phyloP scores from a whole-genome alignment of 2,888 invertebrate species.

The Hirtodrosophila alboralis region DNA sequence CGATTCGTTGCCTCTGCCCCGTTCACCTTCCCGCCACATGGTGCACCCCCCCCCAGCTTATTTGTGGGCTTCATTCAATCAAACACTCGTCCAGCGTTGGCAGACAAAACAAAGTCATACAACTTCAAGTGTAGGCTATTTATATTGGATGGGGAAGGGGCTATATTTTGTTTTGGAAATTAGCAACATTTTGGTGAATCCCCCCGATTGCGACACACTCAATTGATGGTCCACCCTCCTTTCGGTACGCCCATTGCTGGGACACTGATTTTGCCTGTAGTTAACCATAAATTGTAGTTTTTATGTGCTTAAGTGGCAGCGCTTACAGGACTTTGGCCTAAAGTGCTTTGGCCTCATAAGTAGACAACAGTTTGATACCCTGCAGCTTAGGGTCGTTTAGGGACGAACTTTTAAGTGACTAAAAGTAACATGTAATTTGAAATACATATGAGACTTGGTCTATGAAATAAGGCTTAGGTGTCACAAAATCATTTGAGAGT shows the following conservation, averaged over 20 bases:
- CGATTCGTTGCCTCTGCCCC: constrained; percentile 13
- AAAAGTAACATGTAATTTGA: no score
- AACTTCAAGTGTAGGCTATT: constrained; percentile 30
- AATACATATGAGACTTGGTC: no score
- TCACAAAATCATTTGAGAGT: no score
- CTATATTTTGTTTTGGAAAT: constrained; percentile 29
- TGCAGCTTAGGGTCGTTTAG: not conserved
- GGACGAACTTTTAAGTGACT: no score
- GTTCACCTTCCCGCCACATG: no score
- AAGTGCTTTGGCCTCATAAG: constrained; percentile 28
- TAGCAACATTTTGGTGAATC: constrained; percentile 38
- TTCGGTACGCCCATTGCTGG: constrained; percentile 7
- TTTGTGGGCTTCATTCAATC: constrained; percentile 32
- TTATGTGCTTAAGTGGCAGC: constrained; percentile 35
- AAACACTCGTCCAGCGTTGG: constrained; percentile 47
- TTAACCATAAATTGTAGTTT: constrained; percentile 46
- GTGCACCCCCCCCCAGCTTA: no score
- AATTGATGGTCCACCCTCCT: constrained; percentile 15
- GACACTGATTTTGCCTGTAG: constrained; percentile 7
- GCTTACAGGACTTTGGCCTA: constrained; percentile 17
- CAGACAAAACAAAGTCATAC: constrained; percentile 37
- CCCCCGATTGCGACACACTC: constrained; percentile 4
- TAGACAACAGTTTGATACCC: constrained; percentile 30
- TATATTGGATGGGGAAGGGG: not conserved
- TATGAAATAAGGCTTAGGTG: no score